A percentile compares a stretch with the other conserved stretches of the same genome.
These are phyloP conservation scores for Pocota personata DNA, from an alignment of 2,888 invertebrate genomes.

Conservation along the genomic window DNA sequence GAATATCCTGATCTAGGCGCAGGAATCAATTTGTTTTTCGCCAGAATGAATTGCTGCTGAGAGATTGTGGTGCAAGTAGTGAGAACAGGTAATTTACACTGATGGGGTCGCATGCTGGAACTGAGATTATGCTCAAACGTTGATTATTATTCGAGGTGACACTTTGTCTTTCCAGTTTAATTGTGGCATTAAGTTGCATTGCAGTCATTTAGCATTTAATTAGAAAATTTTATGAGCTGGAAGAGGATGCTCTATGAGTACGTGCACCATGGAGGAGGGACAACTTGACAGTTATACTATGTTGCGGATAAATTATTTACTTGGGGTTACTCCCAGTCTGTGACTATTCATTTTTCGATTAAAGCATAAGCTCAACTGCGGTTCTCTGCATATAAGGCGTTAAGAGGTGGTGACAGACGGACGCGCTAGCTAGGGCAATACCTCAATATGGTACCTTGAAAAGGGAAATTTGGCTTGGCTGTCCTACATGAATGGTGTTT, in stretches of 20 bases:
- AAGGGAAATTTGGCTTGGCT: too few relatives aligned
- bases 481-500: too few relatives aligned
- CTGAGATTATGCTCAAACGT: conserved; percentile 47
- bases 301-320: background rate
- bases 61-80: conserved; percentile 46
- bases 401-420: too few relatives aligned
- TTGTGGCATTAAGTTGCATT: conserved; percentile 41
- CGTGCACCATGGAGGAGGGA: background rate
- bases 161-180: conserved; percentile 50
- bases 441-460: too few relatives aligned
- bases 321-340: background rate
- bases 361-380: too few relatives aligned
- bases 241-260: background rate
- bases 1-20: conserved; percentile 68
- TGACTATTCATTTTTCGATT: background rate
- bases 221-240: conserved; percentile 9
- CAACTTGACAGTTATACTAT: background rate
- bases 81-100: conserved; percentile 70
- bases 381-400: too few relatives aligned
- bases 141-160: conserved; percentile 66
- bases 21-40: conserved; percentile 67
- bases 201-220: conserved; percentile 35
- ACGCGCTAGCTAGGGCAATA: too few relatives aligned
- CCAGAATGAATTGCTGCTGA: conserved; percentile 15
- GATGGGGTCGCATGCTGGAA: conserved; percentile 66